Evolutionary conservation across 2,113 vertebrate genomes (phyloP), one percentile per base, ranked within the genome.

Genomic region (Prionailurus viverrinus): DNA sequence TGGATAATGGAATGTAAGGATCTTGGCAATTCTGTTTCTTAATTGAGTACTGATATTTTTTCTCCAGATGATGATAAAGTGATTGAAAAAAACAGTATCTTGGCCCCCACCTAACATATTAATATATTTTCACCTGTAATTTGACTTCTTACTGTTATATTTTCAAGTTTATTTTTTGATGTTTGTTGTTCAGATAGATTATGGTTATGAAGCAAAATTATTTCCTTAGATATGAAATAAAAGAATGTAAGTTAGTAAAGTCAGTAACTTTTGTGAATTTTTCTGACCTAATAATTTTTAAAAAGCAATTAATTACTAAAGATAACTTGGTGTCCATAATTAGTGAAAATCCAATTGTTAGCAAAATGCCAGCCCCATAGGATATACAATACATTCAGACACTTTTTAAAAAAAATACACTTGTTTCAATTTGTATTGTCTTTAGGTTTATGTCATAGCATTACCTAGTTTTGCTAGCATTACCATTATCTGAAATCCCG

Each of bases 171-270:
- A 53, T 5, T 82, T 61, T 90, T 82, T 58, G 14, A 39, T 8
- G 7, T 55, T 81, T 89, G 1, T 66, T 23, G 23, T 78, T 83
- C 23, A 66, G 13, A 16, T 68, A 21, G 36, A 83, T 66, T 87
- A 66, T 73, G 23, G 3, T 84, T 87, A 73, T 69, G 58, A 63
- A 91, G 23, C 8, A 65, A 78, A 87, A 65, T 5, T 71, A 91
- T 91, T 68, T 92, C 14, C 36, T 73, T 80, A 45, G 31, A 58
- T 58, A 41, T 63, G 19, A 96, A 89, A 92, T 74, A 53, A 89
- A 94, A 55, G 0, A 78, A 14, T 1, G 27, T 73, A 83, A 55
- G 36, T 61, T 94, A 88, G 8, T n/a, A 4, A 85, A 63, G 19
- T 89, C 71, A 16, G 10, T 25, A 82, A 45, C 4, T 41, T 66